Conservation (phyloP, 2,888 invertebrate species). For the Danaus chrysippus region DNA sequence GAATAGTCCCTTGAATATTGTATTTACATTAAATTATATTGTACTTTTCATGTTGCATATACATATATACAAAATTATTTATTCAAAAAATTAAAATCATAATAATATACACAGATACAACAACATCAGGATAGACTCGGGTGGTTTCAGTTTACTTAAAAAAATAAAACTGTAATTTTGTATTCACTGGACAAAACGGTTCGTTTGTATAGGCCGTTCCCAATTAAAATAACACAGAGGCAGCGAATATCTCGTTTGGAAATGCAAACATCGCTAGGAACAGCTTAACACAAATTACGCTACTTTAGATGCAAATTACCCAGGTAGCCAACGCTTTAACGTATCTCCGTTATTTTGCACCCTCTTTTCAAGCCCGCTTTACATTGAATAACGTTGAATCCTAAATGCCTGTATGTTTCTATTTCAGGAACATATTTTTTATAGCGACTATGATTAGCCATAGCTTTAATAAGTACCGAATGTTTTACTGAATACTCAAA, state of each 20-base stretch:
- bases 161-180: neutral
- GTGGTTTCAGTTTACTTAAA: neutral
- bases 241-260: constrained; percentile 21
- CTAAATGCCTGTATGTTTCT: no score
- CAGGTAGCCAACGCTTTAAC: constrained; percentile 42
- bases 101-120: no score
- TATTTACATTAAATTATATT: no score
- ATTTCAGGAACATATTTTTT: neutral
- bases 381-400: neutral
- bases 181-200: neutral
- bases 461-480: no score
- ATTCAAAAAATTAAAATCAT: no score
- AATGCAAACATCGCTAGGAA: constrained; percentile 27
- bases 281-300: constrained; percentile 52
- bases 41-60: no score
- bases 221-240: constrained; percentile 13
- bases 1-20: no score
- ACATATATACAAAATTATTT: no score
- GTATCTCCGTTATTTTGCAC: constrained; percentile 8
- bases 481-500: no score
- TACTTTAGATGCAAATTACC: constrained; percentile 71
- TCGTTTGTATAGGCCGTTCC: neutral
- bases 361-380: neutral
- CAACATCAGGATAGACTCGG: neutral
- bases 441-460: neutral